These are phyloP conservation scores for Microcebus jonahi DNA, from an alignment of 2,113 vertebrate genomes.

Conservation along the genomic window DNA sequence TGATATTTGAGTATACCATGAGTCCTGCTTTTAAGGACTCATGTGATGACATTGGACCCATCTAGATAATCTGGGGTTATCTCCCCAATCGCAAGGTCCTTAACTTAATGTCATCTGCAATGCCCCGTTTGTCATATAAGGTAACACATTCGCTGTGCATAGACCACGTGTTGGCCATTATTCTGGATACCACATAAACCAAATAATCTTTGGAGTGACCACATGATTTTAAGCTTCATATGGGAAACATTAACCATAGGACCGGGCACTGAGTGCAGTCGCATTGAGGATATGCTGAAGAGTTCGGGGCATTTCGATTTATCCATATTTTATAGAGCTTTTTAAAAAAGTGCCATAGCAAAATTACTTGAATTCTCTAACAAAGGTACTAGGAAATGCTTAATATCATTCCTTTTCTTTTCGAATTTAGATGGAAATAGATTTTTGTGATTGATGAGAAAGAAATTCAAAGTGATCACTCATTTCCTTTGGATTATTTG, in stretches of 20 bases:
- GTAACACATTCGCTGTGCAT: not conserved
- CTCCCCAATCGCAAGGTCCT: not conserved
- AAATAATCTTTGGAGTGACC: not conserved
- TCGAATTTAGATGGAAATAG: not conserved
- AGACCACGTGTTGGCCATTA: not conserved
- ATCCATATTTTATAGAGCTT: not conserved
- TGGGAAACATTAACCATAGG: not conserved
- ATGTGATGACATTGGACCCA: rapidly evolving
- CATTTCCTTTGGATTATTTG: conserved; percentile 24
- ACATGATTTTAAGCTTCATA: not conserved
- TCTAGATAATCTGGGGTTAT: not conserved
- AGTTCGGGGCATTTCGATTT: not conserved
- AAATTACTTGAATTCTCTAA: conserved; percentile 11
- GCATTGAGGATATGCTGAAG: not conserved
- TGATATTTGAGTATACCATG: too few species aligned
- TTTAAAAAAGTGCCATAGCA: not conserved
- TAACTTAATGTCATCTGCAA: not conserved
- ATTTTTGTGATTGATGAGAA: not conserved
- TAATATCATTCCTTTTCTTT: not conserved
- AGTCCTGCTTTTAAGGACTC: not conserved
- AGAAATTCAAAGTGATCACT: not conserved
- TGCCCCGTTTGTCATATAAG: not conserved
- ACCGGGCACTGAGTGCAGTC: not conserved
- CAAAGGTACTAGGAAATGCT: not conserved
- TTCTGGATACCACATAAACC: not conserved